phyloP scores from a whole-genome alignment of 1,140 invertebrate genomes.

The Monomorium pharaonis region DNA sequence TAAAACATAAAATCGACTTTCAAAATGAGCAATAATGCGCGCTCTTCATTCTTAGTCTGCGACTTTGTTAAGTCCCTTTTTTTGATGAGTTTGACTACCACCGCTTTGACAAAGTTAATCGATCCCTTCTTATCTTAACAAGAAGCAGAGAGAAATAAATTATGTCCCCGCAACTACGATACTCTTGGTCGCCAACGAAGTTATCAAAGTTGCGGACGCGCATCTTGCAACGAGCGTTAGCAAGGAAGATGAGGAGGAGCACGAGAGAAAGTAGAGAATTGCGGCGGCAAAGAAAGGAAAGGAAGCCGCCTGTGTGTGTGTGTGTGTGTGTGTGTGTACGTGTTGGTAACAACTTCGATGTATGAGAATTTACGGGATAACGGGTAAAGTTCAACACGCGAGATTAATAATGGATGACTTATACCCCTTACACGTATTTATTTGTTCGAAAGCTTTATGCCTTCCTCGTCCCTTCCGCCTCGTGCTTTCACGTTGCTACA shows the following conservation, averaged over 20 bases:
- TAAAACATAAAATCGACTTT: not conserved
- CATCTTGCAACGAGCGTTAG: constrained; percentile 31
- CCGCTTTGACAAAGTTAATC: constrained; percentile 51
- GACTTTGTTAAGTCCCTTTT: not conserved
- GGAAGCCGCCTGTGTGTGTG: not conserved
- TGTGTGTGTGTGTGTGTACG: too few species aligned
- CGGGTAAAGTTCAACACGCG: constrained; percentile 24
- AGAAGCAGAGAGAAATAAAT: constrained; percentile 54
- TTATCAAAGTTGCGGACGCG: constrained; percentile 50
- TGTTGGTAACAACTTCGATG: constrained; percentile 39
- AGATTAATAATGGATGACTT: constrained; percentile 51
- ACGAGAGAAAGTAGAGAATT: constrained; percentile 22
- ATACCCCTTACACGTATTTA: constrained; percentile 34
- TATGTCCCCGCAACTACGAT: constrained; percentile 30
- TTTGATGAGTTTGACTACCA: not conserved
- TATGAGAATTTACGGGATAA: constrained; percentile 49
- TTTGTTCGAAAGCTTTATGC: constrained; percentile 4
- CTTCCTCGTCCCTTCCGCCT: not conserved
- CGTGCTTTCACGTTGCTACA: not conserved
- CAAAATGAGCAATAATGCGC: constrained; percentile 5
- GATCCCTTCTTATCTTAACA: constrained; percentile 22
- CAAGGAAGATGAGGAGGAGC: not conserved
- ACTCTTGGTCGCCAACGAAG: constrained; percentile 46
- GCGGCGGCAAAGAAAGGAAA: constrained; percentile 25
- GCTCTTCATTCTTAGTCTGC: not conserved